These are phyloP conservation scores for Drosophila miranda DNA, from an alignment of 1,140 invertebrate species.

Conservation along the genomic window DNA sequence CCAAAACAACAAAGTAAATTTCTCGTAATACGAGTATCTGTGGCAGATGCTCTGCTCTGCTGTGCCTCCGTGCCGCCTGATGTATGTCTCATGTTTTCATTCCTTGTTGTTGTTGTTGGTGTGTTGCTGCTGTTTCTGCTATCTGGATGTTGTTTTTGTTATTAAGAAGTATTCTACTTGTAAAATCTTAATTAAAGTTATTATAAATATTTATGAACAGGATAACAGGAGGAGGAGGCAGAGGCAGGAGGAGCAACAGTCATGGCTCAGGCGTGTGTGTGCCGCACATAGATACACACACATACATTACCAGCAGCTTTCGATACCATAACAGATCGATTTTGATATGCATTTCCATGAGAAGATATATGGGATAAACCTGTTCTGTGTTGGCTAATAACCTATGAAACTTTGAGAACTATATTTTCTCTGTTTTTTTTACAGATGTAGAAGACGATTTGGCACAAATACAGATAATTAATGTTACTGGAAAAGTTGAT, in stretches of 20 bases:
- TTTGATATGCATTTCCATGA: no score
- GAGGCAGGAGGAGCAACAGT: conserved; percentile 56
- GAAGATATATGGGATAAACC: background rate
- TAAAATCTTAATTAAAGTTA: conserved; percentile 81
- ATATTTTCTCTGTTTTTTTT: no score
- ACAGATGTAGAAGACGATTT: no score
- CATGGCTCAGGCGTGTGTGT: conserved; percentile 47
- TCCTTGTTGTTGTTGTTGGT: conserved; percentile 29
- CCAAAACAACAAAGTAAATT: conserved; percentile 26
- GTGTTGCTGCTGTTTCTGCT: conserved; percentile 15
- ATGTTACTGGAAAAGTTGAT: no score
- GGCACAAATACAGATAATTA: no score
- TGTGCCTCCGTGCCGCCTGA: conserved; percentile 22
- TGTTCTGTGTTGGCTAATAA: no score
- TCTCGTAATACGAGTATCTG: conserved; percentile 12
- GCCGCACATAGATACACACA: conserved; percentile 24
- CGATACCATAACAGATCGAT: no score
- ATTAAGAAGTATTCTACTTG: conserved; percentile 80
- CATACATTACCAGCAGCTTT: no score
- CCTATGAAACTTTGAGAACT: no score
- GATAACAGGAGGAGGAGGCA: background rate
- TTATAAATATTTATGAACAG: conserved; percentile 74
- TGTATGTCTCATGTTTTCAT: conserved; percentile 10
- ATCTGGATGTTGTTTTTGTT: conserved; percentile 66
- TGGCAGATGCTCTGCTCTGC: conserved; percentile 19